Conservation (phyloP, 2,888 invertebrate species). For the Sclerodermus sp. region DNA sequence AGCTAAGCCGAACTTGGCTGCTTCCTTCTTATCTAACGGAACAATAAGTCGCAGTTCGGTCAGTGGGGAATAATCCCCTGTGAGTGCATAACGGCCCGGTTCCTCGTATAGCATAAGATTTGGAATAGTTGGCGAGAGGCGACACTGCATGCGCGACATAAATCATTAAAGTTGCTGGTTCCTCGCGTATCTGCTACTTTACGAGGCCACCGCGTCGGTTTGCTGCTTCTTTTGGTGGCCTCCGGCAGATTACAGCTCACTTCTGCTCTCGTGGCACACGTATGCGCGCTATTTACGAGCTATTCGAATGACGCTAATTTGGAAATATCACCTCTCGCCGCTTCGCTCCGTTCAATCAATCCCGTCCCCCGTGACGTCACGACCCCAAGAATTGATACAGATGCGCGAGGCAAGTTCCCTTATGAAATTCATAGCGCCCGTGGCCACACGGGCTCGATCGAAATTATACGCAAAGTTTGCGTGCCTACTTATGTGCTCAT, state of each 20-base stretch:
- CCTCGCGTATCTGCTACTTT: slow-evolving; percentile 18
- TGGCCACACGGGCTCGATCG: too few relatives aligned
- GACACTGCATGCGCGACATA: slow-evolving; percentile 17
- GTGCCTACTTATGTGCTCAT: too few relatives aligned
- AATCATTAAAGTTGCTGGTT: slow-evolving; percentile 22
- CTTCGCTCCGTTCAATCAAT: too few relatives aligned
- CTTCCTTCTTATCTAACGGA: slow-evolving; percentile 17
- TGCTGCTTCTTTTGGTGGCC: slow-evolving; percentile 8
- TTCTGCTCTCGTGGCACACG: too few relatives aligned
- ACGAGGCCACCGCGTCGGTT: slow-evolving; percentile 14
- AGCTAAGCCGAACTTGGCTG: slow-evolving; percentile 9
- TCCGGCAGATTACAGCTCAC: background rate
- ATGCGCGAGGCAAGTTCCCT: too few relatives aligned
- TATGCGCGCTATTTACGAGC: too few relatives aligned
- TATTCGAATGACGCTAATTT: too few relatives aligned
- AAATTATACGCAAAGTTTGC: too few relatives aligned
- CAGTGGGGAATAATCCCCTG: slow-evolving; percentile 17
- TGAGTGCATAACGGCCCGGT: slow-evolving; percentile 2
- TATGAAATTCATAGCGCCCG: too few relatives aligned
- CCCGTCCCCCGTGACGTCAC: too few relatives aligned
- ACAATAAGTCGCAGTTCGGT: slow-evolving; percentile 21
- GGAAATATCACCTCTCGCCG: too few relatives aligned
- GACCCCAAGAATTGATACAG: too few relatives aligned
- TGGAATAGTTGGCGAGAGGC: slow-evolving; percentile 8
- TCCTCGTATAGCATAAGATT: slow-evolving; percentile 15